These are phyloP conservation scores for Pipra filicauda DNA, from an alignment of 2,113 vertebrate genomes.

Conservation along the genomic window DNA sequence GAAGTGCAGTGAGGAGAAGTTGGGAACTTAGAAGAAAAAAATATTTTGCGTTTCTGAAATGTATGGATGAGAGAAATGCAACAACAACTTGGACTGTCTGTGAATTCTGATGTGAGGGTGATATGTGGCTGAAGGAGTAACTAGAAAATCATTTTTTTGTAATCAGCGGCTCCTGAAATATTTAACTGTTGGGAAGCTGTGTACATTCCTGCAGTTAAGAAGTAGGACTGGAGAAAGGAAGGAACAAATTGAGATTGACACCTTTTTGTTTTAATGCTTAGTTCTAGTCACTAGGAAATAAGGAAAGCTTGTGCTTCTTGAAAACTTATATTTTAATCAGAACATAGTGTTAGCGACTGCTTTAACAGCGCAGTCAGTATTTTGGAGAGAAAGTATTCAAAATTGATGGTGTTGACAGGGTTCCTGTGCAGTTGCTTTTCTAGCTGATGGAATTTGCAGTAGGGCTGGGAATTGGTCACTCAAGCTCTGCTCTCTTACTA, in stretches of 20 bases:
- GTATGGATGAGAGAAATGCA: neutral
- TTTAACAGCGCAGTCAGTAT: neutral
- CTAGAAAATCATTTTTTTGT: neutral
- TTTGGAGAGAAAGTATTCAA: neutral
- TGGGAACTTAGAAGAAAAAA: neutral
- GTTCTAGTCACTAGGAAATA: neutral
- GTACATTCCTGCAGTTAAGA: neutral
- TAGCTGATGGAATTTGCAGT: neutral
- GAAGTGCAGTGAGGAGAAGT: neutral
- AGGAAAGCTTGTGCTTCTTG: neutral
- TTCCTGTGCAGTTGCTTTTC: neutral
- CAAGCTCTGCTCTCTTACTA: neutral
- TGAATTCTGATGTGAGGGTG: neutral
- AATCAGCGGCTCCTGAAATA: neutral
- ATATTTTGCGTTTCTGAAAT: neutral
- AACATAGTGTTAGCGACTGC: neutral
- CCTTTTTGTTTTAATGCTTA: neutral
- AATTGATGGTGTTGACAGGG: neutral
- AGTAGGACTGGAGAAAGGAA: neutral
- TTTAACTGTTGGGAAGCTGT: neutral
- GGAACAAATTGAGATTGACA: neutral
- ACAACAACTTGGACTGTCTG: neutral
- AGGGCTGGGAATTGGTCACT: neutral
- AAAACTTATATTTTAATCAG: neutral
- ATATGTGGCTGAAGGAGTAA: neutral